These are phyloP conservation scores for Conopomorpha cramerella DNA, from an alignment of 1,140 invertebrate genomes.

Conservation along the genomic window DNA sequence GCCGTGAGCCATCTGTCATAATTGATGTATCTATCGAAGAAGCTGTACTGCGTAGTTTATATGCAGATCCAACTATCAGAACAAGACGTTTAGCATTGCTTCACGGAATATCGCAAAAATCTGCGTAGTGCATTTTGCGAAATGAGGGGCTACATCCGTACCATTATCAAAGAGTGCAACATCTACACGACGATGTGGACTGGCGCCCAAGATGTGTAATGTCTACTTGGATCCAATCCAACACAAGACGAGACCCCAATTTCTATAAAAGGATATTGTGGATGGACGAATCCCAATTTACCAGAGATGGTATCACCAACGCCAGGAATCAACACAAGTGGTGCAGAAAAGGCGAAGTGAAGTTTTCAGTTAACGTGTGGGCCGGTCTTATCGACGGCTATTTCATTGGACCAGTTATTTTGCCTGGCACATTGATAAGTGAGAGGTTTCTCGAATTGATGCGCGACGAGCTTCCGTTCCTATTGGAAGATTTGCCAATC, in stretches of 20 bases:
- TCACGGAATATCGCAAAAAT: no score
- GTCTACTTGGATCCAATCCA: background rate
- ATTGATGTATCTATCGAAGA: no score
- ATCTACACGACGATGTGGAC: background rate
- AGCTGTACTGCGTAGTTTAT: no score
- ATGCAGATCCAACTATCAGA: no score
- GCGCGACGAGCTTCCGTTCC: conserved; percentile 3
- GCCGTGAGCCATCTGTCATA: no score
- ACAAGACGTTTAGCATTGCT: no score
- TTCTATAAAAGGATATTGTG: conserved; percentile 4
- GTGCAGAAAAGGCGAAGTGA: background rate
- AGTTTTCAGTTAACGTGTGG: conserved; percentile 4
- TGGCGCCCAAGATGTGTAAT: background rate
- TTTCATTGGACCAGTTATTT: conserved; percentile 7
- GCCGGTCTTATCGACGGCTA: background rate
- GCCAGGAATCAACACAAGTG: conserved; percentile 1
- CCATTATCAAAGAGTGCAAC: background rate
- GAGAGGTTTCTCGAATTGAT: conserved; percentile 1
- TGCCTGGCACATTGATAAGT: conserved; percentile 7
- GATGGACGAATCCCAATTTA: conserved; percentile 3
- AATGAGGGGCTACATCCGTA: no score
- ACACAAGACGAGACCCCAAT: background rate
- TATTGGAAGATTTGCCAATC: conserved; percentile 5
- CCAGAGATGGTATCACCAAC: conserved; percentile 3
- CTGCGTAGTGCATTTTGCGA: no score